These are phyloP conservation scores for Drosophila pandora DNA, from an alignment of 1,140 invertebrate genomes.

Conservation along the genomic window DNA sequence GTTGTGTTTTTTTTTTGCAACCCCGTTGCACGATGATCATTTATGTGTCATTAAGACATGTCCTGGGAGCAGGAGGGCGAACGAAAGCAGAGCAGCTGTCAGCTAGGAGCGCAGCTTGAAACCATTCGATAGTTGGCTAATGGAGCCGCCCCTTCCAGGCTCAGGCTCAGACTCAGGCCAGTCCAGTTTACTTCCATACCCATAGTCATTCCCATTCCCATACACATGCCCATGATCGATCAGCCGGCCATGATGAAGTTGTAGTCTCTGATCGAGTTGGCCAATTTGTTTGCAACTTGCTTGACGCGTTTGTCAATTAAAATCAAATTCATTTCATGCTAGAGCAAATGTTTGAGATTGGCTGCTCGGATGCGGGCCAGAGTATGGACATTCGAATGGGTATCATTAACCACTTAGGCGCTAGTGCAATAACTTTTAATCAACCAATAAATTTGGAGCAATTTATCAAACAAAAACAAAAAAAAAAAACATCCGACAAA, in stretches of 20 bases:
- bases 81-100: conserved; percentile 28
- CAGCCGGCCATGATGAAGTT: conserved; percentile 65
- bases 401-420: conserved; percentile 79
- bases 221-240: conserved; percentile 28
- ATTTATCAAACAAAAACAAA: conserved; percentile 66
- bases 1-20: conserved; percentile 16
- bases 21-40: conserved; percentile 63
- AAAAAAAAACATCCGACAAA: conserved; percentile 1
- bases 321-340: conserved; percentile 73
- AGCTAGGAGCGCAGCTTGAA: conserved; percentile 49
- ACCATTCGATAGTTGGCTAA: conserved; percentile 46
- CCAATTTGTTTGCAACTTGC: conserved; percentile 72
- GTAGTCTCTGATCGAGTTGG: conserved; percentile 58
- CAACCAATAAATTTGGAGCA: conserved; percentile 78
- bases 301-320: conserved; percentile 80
- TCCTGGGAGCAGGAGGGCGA: conserved; percentile 24
- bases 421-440: conserved; percentile 81
- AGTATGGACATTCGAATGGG: conserved; percentile 14
- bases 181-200: background rate
- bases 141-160: conserved; percentile 65
- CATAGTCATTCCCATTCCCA: background rate
- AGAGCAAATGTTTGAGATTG: conserved; percentile 41
- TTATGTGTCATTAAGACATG: conserved; percentile 73
- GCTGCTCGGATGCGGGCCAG: conserved; percentile 17
- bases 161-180: background rate